phyloP scores from a whole-genome alignment of 2,888 invertebrate species.

The Cantharis nigra region DNA sequence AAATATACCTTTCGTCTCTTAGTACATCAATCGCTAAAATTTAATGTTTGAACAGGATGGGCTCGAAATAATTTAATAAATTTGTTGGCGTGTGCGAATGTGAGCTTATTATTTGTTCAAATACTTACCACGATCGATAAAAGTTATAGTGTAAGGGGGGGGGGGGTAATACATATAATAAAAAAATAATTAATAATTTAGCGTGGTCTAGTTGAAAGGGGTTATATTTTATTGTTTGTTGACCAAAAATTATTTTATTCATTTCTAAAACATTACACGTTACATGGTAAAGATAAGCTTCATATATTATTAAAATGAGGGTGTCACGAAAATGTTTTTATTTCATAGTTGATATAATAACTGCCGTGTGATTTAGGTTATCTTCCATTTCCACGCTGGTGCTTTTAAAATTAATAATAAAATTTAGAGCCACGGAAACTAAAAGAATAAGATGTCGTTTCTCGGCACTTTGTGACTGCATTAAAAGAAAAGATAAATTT shows the following conservation, averaged over 20 bases:
- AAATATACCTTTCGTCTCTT: background rate
- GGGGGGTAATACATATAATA: background rate
- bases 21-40: background rate
- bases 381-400: slow-evolving; percentile 43
- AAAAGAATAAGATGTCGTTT: slow-evolving; percentile 32
- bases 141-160: background rate
- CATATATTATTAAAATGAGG: slow-evolving; percentile 14
- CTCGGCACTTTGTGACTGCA: slow-evolving; percentile 30
- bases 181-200: background rate
- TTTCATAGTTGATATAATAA: slow-evolving; percentile 28
- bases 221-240: slow-evolving; percentile 13
- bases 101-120: background rate
- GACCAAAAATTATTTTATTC: slow-evolving; percentile 8
- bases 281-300: slow-evolving; percentile 11
- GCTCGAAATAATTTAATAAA: background rate
- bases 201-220: background rate
- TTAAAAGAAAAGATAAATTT: slow-evolving; percentile 41
- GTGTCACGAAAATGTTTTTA: slow-evolving; percentile 21
- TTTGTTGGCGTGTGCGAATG: background rate
- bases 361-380: slow-evolving; percentile 33
- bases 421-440: slow-evolving; percentile 39
- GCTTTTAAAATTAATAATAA: slow-evolving; percentile 43
- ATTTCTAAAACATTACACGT: slow-evolving; percentile 19
- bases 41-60: background rate
- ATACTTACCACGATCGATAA: background rate